Conservation (phyloP, 2,888 invertebrate species). For the Cheilosia vulpina region DNA sequence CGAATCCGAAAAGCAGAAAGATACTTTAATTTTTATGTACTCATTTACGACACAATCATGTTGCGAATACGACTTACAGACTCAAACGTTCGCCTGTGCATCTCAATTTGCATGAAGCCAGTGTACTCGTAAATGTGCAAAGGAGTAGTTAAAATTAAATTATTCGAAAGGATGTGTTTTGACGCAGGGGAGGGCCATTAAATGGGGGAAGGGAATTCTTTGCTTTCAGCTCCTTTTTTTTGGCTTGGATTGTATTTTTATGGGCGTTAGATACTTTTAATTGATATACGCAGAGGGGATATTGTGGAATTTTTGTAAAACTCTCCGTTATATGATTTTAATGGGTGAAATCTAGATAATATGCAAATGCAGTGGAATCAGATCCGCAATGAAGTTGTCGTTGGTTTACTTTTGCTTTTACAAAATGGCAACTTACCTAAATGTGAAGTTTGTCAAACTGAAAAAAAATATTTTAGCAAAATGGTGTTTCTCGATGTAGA, state of each 20-base stretch:
- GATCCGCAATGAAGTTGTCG: too few species aligned
- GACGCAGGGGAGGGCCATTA: slow-evolving; percentile 12
- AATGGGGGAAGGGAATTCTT: slow-evolving; percentile 22
- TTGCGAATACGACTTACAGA: slow-evolving; percentile 40
- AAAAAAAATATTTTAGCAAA: too few species aligned
- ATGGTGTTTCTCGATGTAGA: too few species aligned
- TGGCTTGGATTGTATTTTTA: slow-evolving; percentile 32
- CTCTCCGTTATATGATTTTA: slow-evolving; percentile 1
- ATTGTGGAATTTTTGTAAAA: slow-evolving; percentile 16
- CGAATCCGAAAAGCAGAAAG: slow-evolving; percentile 9
- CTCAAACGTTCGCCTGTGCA: slow-evolving; percentile 53
- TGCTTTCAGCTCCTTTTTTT: neutral
- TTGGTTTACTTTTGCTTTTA: too few species aligned
- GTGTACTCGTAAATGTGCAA: slow-evolving; percentile 39
- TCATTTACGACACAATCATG: slow-evolving; percentile 70
- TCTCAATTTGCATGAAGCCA: slow-evolving; percentile 68
- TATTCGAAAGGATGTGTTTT: slow-evolving; percentile 66
- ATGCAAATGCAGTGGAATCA: neutral
- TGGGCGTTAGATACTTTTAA: slow-evolving; percentile 54
- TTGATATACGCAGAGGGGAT: slow-evolving; percentile 33
- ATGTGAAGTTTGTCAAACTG: too few species aligned
- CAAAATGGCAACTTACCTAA: too few species aligned
- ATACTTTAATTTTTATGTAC: slow-evolving; percentile 56
- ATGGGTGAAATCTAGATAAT: slow-evolving; percentile 1
- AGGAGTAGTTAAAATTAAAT: slow-evolving; percentile 65